Conservation (phyloP, 2,797 vertebrate genomes). For the Dicrostonyx torquatus region DNA sequence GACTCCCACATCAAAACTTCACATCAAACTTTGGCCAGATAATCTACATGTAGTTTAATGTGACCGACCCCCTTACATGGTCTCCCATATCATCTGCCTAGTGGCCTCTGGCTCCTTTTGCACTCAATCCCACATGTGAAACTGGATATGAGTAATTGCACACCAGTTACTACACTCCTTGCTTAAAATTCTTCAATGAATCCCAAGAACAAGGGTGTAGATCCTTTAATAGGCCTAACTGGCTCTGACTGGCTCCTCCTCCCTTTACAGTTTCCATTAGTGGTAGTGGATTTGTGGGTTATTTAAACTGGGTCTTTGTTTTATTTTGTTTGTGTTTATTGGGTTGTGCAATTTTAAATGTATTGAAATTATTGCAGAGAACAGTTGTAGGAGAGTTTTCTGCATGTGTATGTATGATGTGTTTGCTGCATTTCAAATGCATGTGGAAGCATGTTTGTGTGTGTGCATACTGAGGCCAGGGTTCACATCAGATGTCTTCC, state of each 20-base stretch:
- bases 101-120: background rate
- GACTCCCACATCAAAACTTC: too few relatives aligned
- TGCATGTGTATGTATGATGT: background rate
- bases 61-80: background rate
- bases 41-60: background rate
- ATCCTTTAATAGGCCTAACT: background rate
- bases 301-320: background rate
- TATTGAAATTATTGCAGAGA: background rate
- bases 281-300: background rate
- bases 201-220: background rate
- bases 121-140: background rate
- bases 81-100: background rate
- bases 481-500: too few relatives aligned
- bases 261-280: background rate
- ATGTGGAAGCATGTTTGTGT: background rate
- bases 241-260: background rate
- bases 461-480: background rate
- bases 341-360: background rate
- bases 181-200: constrained; percentile 36
- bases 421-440: background rate
- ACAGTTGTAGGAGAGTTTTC: background rate
- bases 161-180: background rate
- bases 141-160: background rate
- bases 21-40: background rate
- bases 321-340: background rate